These are phyloP conservation scores for Bradypodion pumilum DNA, from an alignment of 2,797 vertebrate genomes.

Conservation along the genomic window DNA sequence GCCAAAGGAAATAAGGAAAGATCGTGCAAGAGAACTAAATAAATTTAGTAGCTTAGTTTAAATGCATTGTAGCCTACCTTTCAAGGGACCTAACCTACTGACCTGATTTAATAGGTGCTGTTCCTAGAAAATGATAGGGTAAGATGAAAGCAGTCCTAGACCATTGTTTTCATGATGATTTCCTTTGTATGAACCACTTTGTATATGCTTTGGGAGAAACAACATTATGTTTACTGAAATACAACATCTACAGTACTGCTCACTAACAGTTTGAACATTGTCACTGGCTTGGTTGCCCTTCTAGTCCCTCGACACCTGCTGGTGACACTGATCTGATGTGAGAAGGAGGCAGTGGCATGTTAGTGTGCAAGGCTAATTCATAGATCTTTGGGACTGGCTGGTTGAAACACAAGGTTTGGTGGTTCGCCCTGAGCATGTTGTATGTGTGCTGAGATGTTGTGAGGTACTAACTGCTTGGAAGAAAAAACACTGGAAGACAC, in stretches of 20 bases:
- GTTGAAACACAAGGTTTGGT: constrained; percentile 43
- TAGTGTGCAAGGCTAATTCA: constrained; percentile 47
- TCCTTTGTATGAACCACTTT: constrained; percentile 22
- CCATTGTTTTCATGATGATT: constrained; percentile 39
- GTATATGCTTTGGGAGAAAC: neutral
- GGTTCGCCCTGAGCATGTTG: constrained; percentile 5
- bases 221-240: constrained; percentile 44
- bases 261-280: constrained; percentile 45
- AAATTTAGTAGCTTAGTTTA: neutral
- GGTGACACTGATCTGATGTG: constrained; percentile 53
- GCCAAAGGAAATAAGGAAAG: neutral
- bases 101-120: constrained; percentile 6
- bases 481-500: constrained; percentile 16
- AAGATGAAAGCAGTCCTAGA: neutral
- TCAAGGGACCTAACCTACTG: constrained; percentile 14
- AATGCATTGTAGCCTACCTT: neutral
- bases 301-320: constrained; percentile 53
- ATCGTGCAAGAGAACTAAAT: neutral
- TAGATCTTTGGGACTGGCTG: constrained; percentile 47
- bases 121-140: constrained; percentile 28
- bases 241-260: constrained; percentile 41
- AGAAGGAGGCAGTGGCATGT: neutral
- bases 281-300: constrained; percentile 61
- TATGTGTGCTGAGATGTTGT: neutral
- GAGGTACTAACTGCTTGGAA: neutral